Base-by-base conservation (phyloP, 1,140 invertebrate species). In the Eciton burchellii region DNA sequence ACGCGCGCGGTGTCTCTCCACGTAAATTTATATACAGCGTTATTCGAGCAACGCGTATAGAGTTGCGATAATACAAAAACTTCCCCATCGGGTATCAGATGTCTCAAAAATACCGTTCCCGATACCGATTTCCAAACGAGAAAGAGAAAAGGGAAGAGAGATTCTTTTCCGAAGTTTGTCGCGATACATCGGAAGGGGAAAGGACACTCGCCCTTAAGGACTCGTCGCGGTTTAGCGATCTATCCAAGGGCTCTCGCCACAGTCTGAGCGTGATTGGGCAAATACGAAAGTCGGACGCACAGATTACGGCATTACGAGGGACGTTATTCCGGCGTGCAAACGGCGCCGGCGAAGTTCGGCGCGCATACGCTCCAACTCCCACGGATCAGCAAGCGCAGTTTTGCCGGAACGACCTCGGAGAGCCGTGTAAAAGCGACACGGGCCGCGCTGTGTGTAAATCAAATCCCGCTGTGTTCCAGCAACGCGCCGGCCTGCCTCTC, bases 381-480 rank as follows among this genome's bases (percentile, higher is more conserved):
- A 11, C 49, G 47, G 52, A 79, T 79, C 74, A 43, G 63, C 70
- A 79, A 79, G 74, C 57, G 12, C 45, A 71, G 84, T 82, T 86
- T 86, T 79, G 74, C 74, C 74, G 63, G 74, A 79, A 79, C 63
- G 74, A 85, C 83, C 74, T 73, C 68, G 29, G 84, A 54, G 85
- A 54, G 85, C 73, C 81, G 70, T 45, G 81, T 85, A 85, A 73
- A 85, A 81, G 62, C 83, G 70, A 85, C 84, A 83, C 65, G 79
- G 84, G 35, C 81, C 62, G 62, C 56, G 49, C 68, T 65, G 81
- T 71, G 45, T 87, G 84, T 87, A 87, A 87, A 87, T 87, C 86
- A 87, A 87, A 87, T 54, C 66, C 73, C 73, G 86, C 59, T 84
- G 65, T 62, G 56, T 63, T 65, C 65, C 83, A 47, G 56, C 49